A percentile compares a stretch with the other conserved stretches of the same genome.
phyloP scores from a whole-genome alignment of 2,797 vertebrate species.

The Sciurus vulgaris region DNA sequence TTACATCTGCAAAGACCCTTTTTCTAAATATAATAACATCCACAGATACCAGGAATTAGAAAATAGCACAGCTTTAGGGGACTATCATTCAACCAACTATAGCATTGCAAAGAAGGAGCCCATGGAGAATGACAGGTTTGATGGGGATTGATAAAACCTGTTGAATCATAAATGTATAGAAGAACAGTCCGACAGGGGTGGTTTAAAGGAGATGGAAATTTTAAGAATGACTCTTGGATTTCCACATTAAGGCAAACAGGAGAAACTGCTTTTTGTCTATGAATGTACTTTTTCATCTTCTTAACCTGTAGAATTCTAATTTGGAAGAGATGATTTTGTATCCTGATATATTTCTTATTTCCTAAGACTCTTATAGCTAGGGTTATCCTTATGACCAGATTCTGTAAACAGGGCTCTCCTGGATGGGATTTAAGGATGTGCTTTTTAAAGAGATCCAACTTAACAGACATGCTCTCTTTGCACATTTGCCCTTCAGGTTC shows the following conservation, averaged over 20 bases:
- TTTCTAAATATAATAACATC: constrained; percentile 4
- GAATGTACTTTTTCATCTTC: neutral
- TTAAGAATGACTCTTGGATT: neutral
- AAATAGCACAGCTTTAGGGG: neutral
- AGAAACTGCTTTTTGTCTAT: neutral
- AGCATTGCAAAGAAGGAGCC: neutral
- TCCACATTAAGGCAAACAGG: neutral
- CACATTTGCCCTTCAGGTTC: neutral
- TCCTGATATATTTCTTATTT: neutral
- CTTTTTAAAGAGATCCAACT: constrained; percentile 8
- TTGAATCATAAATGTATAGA: neutral
- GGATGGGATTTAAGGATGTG: neutral
- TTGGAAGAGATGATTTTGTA: constrained; percentile 23
- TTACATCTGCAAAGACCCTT: neutral
- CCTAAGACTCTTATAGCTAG: neutral
- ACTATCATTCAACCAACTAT: neutral
- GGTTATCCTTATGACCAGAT: neutral
- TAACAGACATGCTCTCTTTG: neutral
- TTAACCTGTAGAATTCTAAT: neutral
- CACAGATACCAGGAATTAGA: neutral
- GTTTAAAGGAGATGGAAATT: constrained; percentile 23
- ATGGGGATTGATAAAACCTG: neutral
- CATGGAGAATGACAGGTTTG: neutral
- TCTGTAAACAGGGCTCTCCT: neutral
- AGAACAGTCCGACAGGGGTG: neutral